phyloP scores from a whole-genome alignment of 2,888 invertebrate genomes.

The Arrhopalites spinosus region DNA sequence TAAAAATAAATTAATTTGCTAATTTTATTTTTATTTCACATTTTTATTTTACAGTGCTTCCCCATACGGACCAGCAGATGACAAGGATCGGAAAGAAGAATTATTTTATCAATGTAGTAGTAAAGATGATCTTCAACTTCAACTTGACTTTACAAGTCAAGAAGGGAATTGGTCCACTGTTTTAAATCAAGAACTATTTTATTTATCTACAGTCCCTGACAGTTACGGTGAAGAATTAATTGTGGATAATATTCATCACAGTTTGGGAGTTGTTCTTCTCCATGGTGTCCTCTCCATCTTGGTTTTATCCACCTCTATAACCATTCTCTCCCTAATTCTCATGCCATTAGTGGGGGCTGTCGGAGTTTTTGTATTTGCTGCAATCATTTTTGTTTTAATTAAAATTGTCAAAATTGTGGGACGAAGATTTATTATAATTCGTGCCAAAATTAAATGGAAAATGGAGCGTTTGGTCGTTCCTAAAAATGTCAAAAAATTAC shows the following conservation, averaged over 20 bases:
- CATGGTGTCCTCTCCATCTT: not conserved
- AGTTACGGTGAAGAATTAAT: conserved; percentile 10
- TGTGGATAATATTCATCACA: not conserved
- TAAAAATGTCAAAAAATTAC: not conserved
- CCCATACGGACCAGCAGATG: too few species aligned
- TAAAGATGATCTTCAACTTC: not conserved
- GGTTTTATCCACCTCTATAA: conserved; percentile 30
- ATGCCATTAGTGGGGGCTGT: conserved; percentile 15
- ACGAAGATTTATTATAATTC: not conserved
- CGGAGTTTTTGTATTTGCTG: conserved; percentile 24
- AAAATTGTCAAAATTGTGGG: not conserved
- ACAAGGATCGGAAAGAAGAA: too few species aligned
- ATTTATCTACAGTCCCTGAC: not conserved
- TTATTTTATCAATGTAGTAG: conserved; percentile 2
- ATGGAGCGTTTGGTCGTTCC: not conserved
- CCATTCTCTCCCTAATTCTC: conserved; percentile 25
- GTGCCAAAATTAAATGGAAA: not conserved
- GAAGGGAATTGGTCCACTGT: not conserved
- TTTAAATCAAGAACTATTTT: conserved; percentile 13
- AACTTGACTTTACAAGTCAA: not conserved
- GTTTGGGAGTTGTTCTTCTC: not conserved
- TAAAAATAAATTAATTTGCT: too few species aligned
- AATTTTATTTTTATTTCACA: too few species aligned
- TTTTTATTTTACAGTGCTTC: too few species aligned
- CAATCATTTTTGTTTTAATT: conserved; percentile 19